phyloP scores from a whole-genome alignment of 2,797 vertebrate species.

The Buceros bicornis region DNA sequence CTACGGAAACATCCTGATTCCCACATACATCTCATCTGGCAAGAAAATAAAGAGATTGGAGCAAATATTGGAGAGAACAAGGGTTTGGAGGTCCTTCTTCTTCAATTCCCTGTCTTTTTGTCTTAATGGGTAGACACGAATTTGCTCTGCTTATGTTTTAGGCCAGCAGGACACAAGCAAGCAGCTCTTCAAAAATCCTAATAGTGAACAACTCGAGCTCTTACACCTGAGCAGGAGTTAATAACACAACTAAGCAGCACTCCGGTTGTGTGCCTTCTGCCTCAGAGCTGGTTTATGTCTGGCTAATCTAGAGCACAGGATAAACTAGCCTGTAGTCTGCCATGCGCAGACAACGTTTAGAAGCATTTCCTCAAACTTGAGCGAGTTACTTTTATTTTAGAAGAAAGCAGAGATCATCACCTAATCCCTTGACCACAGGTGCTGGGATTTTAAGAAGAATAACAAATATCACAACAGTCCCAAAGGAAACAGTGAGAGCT shows the following conservation, averaged over 20 bases:
- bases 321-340: background rate
- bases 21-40: background rate
- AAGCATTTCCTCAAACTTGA: background rate
- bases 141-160: background rate
- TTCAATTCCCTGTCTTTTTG: background rate
- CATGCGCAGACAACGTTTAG: background rate
- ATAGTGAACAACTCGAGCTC: fast-evolving
- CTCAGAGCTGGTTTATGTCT: background rate
- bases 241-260: background rate
- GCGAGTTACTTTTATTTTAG: slow-evolving; percentile 34
- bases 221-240: background rate
- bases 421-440: slow-evolving; percentile 61
- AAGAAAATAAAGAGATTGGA: background rate
- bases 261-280: background rate
- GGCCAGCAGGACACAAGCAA: background rate
- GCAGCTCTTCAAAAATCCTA: background rate
- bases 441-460: slow-evolving; percentile 54
- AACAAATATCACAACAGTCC: slow-evolving; percentile 67
- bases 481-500: slow-evolving; percentile 60
- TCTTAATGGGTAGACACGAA: background rate
- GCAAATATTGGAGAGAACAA: background rate
- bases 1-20: background rate
- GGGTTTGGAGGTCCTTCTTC: background rate
- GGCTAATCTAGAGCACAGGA: background rate
- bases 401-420: slow-evolving; percentile 36